phyloP scores from a whole-genome alignment of 2,113 vertebrate species.

The Mobula hypostoma region DNA sequence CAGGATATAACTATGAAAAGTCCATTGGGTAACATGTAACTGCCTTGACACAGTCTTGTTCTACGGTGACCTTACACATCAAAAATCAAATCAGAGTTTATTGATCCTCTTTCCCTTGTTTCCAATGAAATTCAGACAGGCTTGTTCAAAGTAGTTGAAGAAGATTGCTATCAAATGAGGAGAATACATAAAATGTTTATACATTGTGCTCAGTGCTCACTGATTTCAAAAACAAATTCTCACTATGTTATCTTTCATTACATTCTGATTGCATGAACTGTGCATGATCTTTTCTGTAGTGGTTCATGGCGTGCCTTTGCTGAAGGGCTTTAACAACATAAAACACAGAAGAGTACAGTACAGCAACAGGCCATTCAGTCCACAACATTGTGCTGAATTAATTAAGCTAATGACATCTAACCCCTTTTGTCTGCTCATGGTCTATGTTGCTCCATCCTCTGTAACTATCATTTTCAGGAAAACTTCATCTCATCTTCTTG shows the following conservation, averaged over 20 bases:
- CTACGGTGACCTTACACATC: not conserved
- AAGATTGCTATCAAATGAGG: not conserved
- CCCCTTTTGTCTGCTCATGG: too few relatives aligned
- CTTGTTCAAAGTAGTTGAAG: not conserved
- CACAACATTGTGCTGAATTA: too few relatives aligned
- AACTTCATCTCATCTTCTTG: too few relatives aligned
- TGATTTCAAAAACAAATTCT: too few relatives aligned
- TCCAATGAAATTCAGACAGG: not conserved
- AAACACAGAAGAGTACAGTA: not conserved
- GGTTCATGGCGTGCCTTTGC: not conserved
- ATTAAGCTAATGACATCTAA: too few relatives aligned
- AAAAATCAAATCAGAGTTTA: not conserved
- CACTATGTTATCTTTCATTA: not conserved
- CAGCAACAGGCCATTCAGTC: too few relatives aligned
- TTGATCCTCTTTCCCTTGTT: not conserved
- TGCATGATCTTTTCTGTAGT: not conserved
- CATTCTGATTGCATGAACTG: not conserved
- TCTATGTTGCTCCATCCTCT: too few relatives aligned
- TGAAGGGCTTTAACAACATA: not conserved
- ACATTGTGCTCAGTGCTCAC: not conserved
- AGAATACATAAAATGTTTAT: not conserved
- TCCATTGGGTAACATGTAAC: not conserved
- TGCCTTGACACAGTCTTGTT: not conserved
- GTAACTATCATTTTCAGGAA: too few relatives aligned
- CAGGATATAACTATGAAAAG: too few relatives aligned